Conservation (phyloP, 1,140 invertebrate genomes). For the Euglossa dilemma region DNA sequence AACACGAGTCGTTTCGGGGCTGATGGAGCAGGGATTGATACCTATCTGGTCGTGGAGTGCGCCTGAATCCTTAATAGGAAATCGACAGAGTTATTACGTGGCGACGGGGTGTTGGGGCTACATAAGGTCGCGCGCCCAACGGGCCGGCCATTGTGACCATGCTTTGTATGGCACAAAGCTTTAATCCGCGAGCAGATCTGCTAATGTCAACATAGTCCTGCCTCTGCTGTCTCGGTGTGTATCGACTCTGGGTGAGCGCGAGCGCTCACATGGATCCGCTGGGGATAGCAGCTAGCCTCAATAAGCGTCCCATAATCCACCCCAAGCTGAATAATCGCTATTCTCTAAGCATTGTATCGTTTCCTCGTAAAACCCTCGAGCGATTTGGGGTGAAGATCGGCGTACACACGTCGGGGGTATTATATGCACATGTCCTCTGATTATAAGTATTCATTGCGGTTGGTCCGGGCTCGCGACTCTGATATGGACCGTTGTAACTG, state of each 20-base stretch:
- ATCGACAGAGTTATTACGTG: constrained; percentile 75
- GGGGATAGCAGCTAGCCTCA: constrained; percentile 62
- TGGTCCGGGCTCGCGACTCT: not conserved
- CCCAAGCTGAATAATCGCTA: constrained; percentile 76
- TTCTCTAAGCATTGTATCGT: constrained; percentile 73
- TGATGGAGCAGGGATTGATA: constrained; percentile 31
- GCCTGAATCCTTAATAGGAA: constrained; percentile 69
- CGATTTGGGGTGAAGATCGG: constrained; percentile 55
- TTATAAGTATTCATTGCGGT: constrained; percentile 64
- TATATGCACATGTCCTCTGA: constrained; percentile 45
- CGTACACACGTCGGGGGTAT: constrained; percentile 39
- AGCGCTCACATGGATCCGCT: constrained; percentile 37
- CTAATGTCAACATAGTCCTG: constrained; percentile 79
- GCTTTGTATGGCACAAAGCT: constrained; percentile 78
- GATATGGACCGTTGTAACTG: not conserved
- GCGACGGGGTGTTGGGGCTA: constrained; percentile 59
- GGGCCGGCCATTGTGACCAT: constrained; percentile 68
- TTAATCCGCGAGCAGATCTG: constrained; percentile 79
- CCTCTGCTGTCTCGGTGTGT: constrained; percentile 40
- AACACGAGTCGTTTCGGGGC: not conserved
- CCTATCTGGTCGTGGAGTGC: constrained; percentile 48
- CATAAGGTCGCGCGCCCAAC: constrained; percentile 73
- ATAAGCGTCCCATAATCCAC: constrained; percentile 76
- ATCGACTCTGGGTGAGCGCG: not conserved
- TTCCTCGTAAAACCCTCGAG: constrained; percentile 64